Evolutionary conservation across 1,140 invertebrate genomes (phyloP).

Genomic region (Megalonaias nervosa): DNA sequence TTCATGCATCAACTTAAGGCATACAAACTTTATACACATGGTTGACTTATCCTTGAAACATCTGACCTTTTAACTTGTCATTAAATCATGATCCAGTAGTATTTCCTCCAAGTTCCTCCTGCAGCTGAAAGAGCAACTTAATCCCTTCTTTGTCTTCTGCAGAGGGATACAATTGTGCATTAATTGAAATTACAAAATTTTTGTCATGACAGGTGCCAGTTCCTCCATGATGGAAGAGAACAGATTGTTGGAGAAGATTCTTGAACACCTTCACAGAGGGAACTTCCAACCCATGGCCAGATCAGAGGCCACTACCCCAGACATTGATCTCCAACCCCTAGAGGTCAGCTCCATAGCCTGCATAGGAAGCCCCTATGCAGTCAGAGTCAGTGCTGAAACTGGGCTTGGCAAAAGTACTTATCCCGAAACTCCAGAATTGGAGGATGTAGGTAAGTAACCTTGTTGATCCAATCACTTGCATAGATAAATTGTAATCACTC

Average conservation of each 20-base stretch:
- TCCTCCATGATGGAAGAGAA: conserved; percentile 53
- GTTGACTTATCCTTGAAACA: neutral
- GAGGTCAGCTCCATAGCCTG: conserved; percentile 53
- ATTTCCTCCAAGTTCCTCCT: too few relatives aligned
- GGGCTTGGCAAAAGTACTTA: conserved; percentile 28
- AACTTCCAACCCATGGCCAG: conserved; percentile 47
- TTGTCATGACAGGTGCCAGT: conserved; percentile 42
- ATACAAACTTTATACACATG: neutral
- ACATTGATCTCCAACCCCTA: conserved; percentile 35
- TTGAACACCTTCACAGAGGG: conserved; percentile 51
- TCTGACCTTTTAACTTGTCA: neutral
- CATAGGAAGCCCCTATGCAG: conserved; percentile 35
- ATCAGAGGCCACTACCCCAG: conserved; percentile 25
- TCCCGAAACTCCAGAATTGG: conserved; percentile 30
- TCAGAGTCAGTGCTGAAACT: conserved; percentile 4
- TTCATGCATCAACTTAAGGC: too few relatives aligned
- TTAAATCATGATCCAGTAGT: too few relatives aligned
- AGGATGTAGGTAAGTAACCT: conserved; percentile 14
- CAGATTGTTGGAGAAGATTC: conserved; percentile 43
- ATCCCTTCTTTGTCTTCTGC: too few relatives aligned
- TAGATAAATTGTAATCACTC: neutral
- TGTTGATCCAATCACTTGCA: conserved; percentile 37
- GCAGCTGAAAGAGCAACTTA: too few relatives aligned
- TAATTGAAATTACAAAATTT: too few relatives aligned
- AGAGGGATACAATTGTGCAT: too few relatives aligned